Evolutionary conservation across 2,113 vertebrate genomes (phyloP), one percentile per base, ranked within the genome.

Genomic region (Cygnus atratus): DNA sequence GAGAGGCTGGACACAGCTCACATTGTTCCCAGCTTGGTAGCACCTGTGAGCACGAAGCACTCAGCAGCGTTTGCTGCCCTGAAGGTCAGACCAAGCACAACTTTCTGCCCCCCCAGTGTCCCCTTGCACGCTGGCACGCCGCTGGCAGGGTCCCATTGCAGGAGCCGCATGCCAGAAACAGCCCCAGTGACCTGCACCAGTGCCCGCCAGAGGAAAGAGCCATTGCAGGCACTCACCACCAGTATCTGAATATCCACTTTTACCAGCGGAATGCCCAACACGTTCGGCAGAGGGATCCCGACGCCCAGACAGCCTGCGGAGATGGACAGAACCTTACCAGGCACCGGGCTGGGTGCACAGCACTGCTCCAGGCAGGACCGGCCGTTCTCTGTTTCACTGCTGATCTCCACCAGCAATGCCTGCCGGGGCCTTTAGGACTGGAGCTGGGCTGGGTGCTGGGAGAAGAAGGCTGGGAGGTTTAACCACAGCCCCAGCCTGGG

Each of bases 21-120:
- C 1, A 3, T 2, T 4, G 1, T 17, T 29, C 57, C 61, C 9
- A 24, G 3, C 1, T n/a, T 10, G 4, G 3, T 21, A 13, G 14
- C 0, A 3, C 3, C 7, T 19, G 2, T 2, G n/a, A 46, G 46
- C 37, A 65, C 1, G 39, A 37, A 41, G 81, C 2, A 9, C 67
- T n/a, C 17, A 1, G 65, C 31, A 82, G 31, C 50, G 26, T 20
- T 17, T 48, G 31, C 85, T 8, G 24, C 4, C 18, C 66, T 4
- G 33, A n/a, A 35, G 44, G 37, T 44, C 41, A 54, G 85, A 14
- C 2, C 33, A 16, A 81, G 35, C 9, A 54, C 52, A 20, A 18
- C 19, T 18, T 58, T 16, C 74, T 5, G 16, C 12, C 37, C 43
- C 26, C 10, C 35, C 31, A 22, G 26, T 39, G 4, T 59, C 44